Base-by-base conservation (phyloP, 2,888 invertebrate genomes). In the Stenodema calcarata region DNA sequence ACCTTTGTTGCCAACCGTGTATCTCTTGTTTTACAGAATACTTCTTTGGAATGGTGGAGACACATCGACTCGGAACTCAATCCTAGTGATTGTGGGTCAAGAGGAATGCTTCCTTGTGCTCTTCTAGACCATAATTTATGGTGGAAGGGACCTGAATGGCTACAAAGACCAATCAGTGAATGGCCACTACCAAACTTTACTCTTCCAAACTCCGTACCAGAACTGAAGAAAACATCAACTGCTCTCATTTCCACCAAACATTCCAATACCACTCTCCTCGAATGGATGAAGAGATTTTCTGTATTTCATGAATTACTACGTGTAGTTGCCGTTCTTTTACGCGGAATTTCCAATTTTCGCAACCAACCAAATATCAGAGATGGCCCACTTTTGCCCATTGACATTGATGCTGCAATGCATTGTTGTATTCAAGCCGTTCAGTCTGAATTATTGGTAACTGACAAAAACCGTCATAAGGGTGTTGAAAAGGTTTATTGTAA, bases 1-100 rank as follows among this genome's bases (percentile, higher is more conserved):
- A 88, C 85, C 4, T 88, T 79, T 69, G 87, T 88, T 9, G 83
- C 73, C 1, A 88, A 88, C 54, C 69, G 88, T 18, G 87, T 88
- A 12, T 35, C 54, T 14, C 50, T 88, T 79, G 83, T 87, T 1
- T 4, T 28, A n/a, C 27, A 50, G 14, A 6, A 44, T 16, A 42
- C 83, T 14, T 41, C 73, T 35, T n/a, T 62, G 11, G n/a, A 84
- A 16, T 18, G 44, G 2, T 88, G 88, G 87, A 16, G 23, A 27
- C 87, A 88, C 62, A 80, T 88, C 9, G 42, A 23, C 14, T 84
- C 87, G 2, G 41, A 30, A 16, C 41, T 86, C 12, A 88, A 88
- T 69, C 87, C 87, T 9, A 84, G 85, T 62, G 87, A 88, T 47
- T 78, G 42, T 50, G 87, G 88, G 12, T 85, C 87, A n/a, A 35